phyloP scores from a whole-genome alignment of 2,888 invertebrate species.

The Yponomeuta sedellus region DNA sequence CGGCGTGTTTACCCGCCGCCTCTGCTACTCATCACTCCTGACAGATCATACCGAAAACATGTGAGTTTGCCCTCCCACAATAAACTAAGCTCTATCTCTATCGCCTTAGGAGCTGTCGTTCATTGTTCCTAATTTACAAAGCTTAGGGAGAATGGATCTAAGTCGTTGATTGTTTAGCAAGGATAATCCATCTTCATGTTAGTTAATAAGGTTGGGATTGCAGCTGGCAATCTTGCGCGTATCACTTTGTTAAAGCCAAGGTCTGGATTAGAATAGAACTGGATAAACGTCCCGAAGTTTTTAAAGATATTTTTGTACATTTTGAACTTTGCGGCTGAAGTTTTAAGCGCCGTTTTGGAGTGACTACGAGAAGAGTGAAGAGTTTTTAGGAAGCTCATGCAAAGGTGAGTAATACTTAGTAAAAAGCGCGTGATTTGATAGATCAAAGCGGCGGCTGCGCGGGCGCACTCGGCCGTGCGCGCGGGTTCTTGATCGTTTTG shows the following conservation, averaged over 20 bases:
- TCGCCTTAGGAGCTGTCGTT: neutral
- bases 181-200: neutral
- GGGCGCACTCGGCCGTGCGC: slow-evolving; percentile 39
- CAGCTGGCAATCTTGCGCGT: neutral
- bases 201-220: slow-evolving; percentile 20
- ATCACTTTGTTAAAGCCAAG: slow-evolving; percentile 42
- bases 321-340: neutral
- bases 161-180: neutral
- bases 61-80: slow-evolving; percentile 7
- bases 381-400: slow-evolving; percentile 10
- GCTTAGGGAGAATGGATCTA: neutral
- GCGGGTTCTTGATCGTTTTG: slow-evolving; percentile 50
- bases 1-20: slow-evolving; percentile 37
- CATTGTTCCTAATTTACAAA: neutral
- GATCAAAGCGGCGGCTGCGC: slow-evolving; percentile 67
- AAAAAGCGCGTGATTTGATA: slow-evolving; percentile 65
- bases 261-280: slow-evolving; percentile 14
- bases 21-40: slow-evolving; percentile 70
- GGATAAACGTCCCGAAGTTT: neutral
- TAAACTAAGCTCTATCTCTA: slow-evolving; percentile 19
- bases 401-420: slow-evolving; percentile 55
- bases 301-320: neutral
- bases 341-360: neutral
- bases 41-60: slow-evolving; percentile 44
- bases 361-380: neutral